A percentile compares a stretch with the other conserved stretches of the same genome.
These are phyloP conservation scores for Caiman crocodilus DNA, from an alignment of 2,797 vertebrate species.

Conservation along the genomic window DNA sequence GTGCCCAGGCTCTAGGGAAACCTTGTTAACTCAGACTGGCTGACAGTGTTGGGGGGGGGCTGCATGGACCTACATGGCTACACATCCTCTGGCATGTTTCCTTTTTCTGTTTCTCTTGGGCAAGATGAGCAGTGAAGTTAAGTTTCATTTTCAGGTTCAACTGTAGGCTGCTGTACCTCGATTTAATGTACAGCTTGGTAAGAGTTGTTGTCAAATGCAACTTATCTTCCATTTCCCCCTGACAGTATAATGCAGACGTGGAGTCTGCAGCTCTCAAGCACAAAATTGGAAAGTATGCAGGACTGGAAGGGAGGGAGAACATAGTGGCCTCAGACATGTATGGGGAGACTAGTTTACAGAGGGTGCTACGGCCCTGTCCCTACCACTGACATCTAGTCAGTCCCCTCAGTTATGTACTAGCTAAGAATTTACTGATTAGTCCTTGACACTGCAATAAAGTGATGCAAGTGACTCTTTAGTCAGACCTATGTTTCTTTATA, in stretches of 20 bases:
- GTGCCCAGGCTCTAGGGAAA: too few species aligned
- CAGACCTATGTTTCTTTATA: not conserved
- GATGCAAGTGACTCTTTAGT: accelerated
- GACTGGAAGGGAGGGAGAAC: not conserved
- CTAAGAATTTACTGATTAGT: too few species aligned
- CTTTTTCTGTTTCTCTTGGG: accelerated
- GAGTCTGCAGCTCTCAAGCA: too few species aligned
- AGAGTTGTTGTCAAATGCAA: not conserved
- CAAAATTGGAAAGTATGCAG: too few species aligned
- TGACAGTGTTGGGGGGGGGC: not conserved
- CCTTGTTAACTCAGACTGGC: not conserved
- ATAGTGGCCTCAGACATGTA: not conserved
- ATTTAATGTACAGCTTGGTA: not conserved
- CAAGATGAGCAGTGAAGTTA: not conserved
- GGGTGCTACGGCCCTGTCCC: too few species aligned
- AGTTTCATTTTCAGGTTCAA: not conserved
- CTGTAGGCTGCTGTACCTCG: not conserved
- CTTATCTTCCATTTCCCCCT: not conserved
- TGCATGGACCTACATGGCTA: not conserved
- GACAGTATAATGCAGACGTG: too few species aligned
- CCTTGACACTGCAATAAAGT: too few species aligned
- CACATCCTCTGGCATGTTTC: accelerated
- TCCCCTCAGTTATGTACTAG: accelerated
- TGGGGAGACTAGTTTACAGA: too few species aligned
- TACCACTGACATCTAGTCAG: not conserved